phyloP scores from a whole-genome alignment of 2,797 vertebrate genomes.

The Sebastes minor region DNA sequence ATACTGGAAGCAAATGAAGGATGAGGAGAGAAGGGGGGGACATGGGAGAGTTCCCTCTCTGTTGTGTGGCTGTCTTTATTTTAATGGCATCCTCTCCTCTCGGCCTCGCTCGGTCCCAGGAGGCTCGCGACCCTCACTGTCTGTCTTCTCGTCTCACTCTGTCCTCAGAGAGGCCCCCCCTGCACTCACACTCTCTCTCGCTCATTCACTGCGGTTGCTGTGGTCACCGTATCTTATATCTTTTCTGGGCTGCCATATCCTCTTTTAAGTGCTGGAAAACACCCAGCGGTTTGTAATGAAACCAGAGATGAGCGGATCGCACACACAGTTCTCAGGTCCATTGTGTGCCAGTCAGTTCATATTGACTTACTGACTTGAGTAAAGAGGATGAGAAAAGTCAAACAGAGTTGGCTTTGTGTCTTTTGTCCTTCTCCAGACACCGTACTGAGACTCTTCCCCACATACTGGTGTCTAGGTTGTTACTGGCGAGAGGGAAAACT shows the following conservation, averaged over 20 bases:
- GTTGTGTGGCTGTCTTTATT: constrained; percentile 36
- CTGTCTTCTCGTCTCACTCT: constrained; percentile 16
- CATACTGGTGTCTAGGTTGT: constrained; percentile 30
- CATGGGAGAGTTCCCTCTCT: constrained; percentile 58
- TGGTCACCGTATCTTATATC: constrained; percentile 72
- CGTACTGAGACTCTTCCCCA: constrained; percentile 28
- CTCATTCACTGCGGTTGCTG: constrained; percentile 54
- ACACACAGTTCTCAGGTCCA: constrained; percentile 15
- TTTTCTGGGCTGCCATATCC: constrained; percentile 61
- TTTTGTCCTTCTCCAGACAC: constrained; percentile 66
- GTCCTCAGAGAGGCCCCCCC: constrained; percentile 35
- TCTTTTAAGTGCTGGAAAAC: constrained; percentile 53
- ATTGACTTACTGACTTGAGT: constrained; percentile 67
- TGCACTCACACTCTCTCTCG: background rate
- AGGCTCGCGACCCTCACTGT: constrained; percentile 43
- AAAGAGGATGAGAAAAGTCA: constrained; percentile 73
- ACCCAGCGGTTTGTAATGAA: constrained; percentile 72
- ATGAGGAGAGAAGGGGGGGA: constrained; percentile 1
- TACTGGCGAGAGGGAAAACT: constrained; percentile 16
- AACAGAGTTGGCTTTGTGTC: constrained; percentile 68
- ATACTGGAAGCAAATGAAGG: constrained; percentile 10
- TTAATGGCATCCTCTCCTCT: constrained; percentile 37
- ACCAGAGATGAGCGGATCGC: constrained; percentile 31
- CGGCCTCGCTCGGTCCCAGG: constrained; percentile 35
- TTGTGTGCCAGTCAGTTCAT: constrained; percentile 58